A percentile compares a stretch with the other conserved stretches of the same genome.
phyloP scores from a whole-genome alignment of 2,888 invertebrate genomes.

The Anagyrus pseudococci region DNA sequence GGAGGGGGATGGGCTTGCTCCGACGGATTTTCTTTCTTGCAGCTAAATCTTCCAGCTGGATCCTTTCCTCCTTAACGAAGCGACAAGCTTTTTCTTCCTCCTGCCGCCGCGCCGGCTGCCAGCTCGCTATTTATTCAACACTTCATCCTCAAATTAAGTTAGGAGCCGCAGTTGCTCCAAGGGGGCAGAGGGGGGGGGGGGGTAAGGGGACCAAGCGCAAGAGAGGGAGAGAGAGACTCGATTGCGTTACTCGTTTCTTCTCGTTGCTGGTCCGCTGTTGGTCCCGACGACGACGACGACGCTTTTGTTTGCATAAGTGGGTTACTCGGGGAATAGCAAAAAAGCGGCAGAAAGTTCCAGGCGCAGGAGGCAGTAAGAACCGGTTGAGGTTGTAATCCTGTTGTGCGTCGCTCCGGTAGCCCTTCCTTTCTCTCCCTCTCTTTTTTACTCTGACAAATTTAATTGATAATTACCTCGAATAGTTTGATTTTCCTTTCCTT shows the following conservation, averaged over 20 bases:
- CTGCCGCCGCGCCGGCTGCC: not conserved
- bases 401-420: not conserved
- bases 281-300: not conserved
- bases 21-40: not conserved
- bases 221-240: slow-evolving; percentile 11
- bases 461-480: no score
- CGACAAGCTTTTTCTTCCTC: slow-evolving; percentile 16
- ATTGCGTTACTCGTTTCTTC: slow-evolving; percentile 23
- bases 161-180: slow-evolving; percentile 15
- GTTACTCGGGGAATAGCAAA: not conserved
- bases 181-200: no score
- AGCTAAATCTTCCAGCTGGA: slow-evolving; percentile 20
- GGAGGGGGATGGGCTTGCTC: not conserved
- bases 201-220: no score
- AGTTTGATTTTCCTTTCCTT: no score
- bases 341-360: not conserved
- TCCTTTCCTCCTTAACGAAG: slow-evolving; percentile 23
- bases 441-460: no score
- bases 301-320: slow-evolving; percentile 18
- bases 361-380: not conserved
- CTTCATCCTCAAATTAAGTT: slow-evolving; percentile 30
- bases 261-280: not conserved
- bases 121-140: slow-evolving; percentile 31
- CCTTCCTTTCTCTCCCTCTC: no score
- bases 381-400: not conserved